Base-by-base conservation (phyloP, 2,888 invertebrate species). In the Troides oblongomaculatus region DNA sequence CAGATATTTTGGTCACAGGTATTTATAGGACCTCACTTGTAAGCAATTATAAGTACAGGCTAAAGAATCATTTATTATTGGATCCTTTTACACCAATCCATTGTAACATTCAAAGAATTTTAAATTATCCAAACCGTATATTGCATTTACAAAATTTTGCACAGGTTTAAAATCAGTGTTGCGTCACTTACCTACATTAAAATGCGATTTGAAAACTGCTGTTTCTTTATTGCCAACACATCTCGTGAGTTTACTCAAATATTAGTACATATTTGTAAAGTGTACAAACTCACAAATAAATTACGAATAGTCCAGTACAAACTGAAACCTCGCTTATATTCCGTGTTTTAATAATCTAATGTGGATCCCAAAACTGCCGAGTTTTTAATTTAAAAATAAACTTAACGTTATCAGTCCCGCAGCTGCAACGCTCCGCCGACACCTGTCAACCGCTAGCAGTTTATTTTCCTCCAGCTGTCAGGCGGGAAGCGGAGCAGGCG, bases 161-260 rank as follows among this genome's bases (percentile, higher is more conserved):
- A 50, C 30, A n/a, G n/a, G 53, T 53, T 17, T n/a, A 53, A 62
- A 43, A 61, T 56, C 53, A 21, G n/a, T 39, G 53, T 50, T 36
- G 53, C 58, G 57, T 62, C 60, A 84, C 86, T 87, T 77, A 88
- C 89, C 88, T 88, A 88, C 87, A 88, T 86, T 72, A 81, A 84
- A 73, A 68, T 66, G 58, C 64, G 65, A 64, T 57, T 69, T 30
- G 57, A 64, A 70, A 64, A 71, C 67, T 39, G 58, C 68, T 64
- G 12, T 80, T 79, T 74, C 74, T 65, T 74, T 78, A 78, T 76
- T 87, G 86, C 84, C 88, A 86, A 87, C 85, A 84, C 87, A 88
- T 86, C 82, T 81, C 73, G 71, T 56, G 39, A 62, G 79, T 79
- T 81, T 78, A 72, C 74, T 75, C 77, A 76, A 76, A 75, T 74